Base-by-base conservation (phyloP, 2,888 invertebrate species). In the Megaustenia siamemsis region DNA sequence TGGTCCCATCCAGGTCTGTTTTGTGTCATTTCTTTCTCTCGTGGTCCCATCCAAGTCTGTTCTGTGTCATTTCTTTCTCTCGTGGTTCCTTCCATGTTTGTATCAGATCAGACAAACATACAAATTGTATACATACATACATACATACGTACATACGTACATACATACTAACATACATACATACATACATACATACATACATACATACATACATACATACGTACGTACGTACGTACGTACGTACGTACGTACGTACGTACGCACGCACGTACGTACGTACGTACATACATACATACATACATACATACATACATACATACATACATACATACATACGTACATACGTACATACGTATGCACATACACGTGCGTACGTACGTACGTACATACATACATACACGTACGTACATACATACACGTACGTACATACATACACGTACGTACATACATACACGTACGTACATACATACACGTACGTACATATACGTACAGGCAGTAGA, bases 201-300 rank as follows among this genome's bases (percentile, higher is more conserved):
- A 56, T 56, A 56, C 21, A 56, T 56, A 56, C 21, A 56, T 56
- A 56, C 21, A 2, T 56, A 56, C 56, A 56, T 56, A 56, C 56
- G n/a, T 56, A 56, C 56, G n/a, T 56, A 56, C 56, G n/a, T 56
- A 56, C 56, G n/a, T 56, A 56, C 56, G n/a, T 56, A 56, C 56
- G n/a, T 56, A 56, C 56, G n/a, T 56, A 56, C 56, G n/a, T 1
- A 56, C 56, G n/a, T 1, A 56, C 56, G n/a, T 1, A 56, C 56
- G n/a, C 0, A 3, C 56, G n/a, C 1, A 3, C 56, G n/a, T 56
- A 56, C 56, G n/a, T 56, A 56, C 56, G n/a, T 56, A 56, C 56
- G n/a, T 56, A 2, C 4, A 56, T 56, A 56, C 56, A 56, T 56
- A 56, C 56, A 56, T 56, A 56, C 56, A 56, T 56, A 56, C 56